Evolutionary conservation across 2,113 vertebrate species (phyloP), one percentile per base, ranked within the genome.

Genomic region (Macquaria australasica): DNA sequence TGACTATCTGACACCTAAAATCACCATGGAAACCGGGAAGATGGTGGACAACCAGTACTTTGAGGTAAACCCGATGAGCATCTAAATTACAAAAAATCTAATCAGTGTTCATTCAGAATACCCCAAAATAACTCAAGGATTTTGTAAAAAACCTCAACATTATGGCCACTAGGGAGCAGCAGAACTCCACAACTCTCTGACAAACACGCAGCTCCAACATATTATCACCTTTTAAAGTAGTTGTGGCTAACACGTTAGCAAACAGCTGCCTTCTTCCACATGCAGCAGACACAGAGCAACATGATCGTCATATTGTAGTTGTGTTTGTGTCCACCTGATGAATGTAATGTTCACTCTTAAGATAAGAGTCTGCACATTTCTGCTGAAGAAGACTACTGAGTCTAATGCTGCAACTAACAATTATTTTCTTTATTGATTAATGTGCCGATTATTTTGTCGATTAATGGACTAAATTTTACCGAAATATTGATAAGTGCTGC

Each of bases 31-130:
- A 53, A 88, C 83, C 0, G 82, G 90, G 34, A 92, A 92, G 59
- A 48, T 77, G n/a, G 86, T 95, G 37, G 85, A 73, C 31, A 83
- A 88, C 28, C 25, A 70, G 1, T 96, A 96, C 75, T 95, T 96
- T 91, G 95, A 96, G 94, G 96, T 96, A 86, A 81, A 31, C 3
- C 2, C 5, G 4, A 21, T 37, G 1, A 67, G 23, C 12, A 4
- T 23, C 18, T 39, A 23, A 21, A 23, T 12, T 5, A 62, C 16
- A 11, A 12, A 62, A 66, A 7, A 45, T 45, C 3, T 16, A 67
- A 45, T 25, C 39, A 43, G 1, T 21, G 2, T 21, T 39, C 20
- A 10, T 63, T 21, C 5, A 64, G 2, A 59, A 41, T 39, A 6
- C 34, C 34, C 3, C 8, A 63, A 21, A 37, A 37, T 37, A 39